Percentiles rank a stretch among this genome's conserved stretches.
Conservation (phyloP, 1,140 invertebrate species). For the Orussus abietinus region DNA sequence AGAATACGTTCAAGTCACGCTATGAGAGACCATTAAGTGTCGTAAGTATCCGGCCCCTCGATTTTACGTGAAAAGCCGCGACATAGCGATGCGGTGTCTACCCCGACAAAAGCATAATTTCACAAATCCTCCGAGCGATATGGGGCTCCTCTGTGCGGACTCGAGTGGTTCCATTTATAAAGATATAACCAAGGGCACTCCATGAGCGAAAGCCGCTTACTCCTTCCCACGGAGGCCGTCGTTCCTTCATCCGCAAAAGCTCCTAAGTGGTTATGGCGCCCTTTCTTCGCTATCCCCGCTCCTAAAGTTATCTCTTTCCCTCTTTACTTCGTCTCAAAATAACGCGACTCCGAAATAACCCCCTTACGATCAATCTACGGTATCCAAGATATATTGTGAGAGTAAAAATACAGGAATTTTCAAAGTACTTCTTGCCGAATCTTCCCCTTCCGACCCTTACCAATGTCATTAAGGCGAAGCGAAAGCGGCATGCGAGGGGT, state of each 20-base stretch:
- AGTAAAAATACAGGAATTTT: no score
- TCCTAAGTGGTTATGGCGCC: slow-evolving; percentile 43
- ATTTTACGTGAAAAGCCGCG: background rate
- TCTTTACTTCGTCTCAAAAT: background rate
- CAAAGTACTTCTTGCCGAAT: no score
- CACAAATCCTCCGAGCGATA: slow-evolving; percentile 42
- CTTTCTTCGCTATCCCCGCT: slow-evolving; percentile 34
- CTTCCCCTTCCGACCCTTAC: no score
- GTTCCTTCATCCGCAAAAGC: slow-evolving; percentile 14
- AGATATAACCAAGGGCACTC: slow-evolving; percentile 41
- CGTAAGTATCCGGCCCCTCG: no score
- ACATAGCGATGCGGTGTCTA: background rate
- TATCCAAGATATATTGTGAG: no score
- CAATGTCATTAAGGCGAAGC: no score
- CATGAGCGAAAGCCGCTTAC: slow-evolving; percentile 39
- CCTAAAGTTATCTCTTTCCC: background rate
- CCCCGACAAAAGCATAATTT: slow-evolving; percentile 34
- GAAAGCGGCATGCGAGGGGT: no score
- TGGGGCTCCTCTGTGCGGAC: slow-evolving; percentile 14
- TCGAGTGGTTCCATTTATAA: slow-evolving; percentile 47
- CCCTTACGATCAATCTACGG: no score
- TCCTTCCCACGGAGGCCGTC: slow-evolving; percentile 17
- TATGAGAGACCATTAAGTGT: no score
- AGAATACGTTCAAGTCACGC: no score
- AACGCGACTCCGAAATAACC: background rate